phyloP scores from a whole-genome alignment of 2,888 invertebrate genomes.

The Trissoscelio sp. region DNA sequence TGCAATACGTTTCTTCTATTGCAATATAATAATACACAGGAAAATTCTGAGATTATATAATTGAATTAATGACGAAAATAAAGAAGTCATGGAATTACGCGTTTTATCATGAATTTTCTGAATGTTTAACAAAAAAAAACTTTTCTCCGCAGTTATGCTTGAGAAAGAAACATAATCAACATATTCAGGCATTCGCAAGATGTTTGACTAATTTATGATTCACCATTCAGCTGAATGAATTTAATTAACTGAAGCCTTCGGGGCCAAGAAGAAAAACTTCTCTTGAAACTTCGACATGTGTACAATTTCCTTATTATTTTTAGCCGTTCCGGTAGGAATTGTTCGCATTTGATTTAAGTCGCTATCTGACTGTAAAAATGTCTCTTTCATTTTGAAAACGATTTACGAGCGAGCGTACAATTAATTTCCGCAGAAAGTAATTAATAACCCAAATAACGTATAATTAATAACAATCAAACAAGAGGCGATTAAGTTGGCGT shows the following conservation, averaged over 20 bases:
- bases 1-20: too few relatives aligned
- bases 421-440: constrained; percentile 23
- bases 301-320: constrained; percentile 31
- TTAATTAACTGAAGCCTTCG: constrained; percentile 28
- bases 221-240: constrained; percentile 28
- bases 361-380: constrained; percentile 23
- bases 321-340: constrained; percentile 5
- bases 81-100: not conserved
- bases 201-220: constrained; percentile 36
- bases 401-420: constrained; percentile 28
- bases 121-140: not conserved
- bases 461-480: constrained; percentile 17
- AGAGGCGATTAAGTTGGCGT: not conserved
- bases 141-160: not conserved
- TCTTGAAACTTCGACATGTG: constrained; percentile 12
- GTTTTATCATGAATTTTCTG: not conserved
- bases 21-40: too few relatives aligned
- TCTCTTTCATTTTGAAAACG: constrained; percentile 9
- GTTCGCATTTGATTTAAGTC: constrained; percentile 23
- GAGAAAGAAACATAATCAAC: not conserved
- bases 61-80: too few relatives aligned
- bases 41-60: too few relatives aligned
- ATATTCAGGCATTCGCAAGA: constrained; percentile 9
- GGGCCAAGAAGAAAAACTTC: constrained; percentile 3
- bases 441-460: constrained; percentile 26